Conservation (phyloP, 2,113 vertebrate species). For the Chinchilla lanigera region DNA sequence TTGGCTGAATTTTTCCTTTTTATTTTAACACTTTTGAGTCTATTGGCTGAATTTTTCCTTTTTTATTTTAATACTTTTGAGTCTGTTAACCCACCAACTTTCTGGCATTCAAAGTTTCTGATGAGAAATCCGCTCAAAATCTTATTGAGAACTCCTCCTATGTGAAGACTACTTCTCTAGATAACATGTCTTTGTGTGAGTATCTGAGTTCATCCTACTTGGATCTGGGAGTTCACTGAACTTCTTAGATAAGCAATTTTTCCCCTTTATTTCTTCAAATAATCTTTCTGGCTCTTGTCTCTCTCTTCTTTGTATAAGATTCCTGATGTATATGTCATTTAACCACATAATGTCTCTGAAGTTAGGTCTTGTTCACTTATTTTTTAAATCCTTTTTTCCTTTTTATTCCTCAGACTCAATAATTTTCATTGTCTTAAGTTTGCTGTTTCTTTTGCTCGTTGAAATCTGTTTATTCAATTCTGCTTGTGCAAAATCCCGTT, state of each 20-base stretch:
- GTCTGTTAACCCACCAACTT: neutral
- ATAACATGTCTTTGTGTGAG: neutral
- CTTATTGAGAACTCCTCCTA: neutral
- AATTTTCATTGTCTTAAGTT: neutral
- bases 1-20: neutral
- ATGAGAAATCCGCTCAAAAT: neutral
- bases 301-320: neutral
- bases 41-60: neutral
- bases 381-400: neutral
- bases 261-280: neutral
- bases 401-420: neutral
- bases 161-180: neutral
- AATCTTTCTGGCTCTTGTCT: neutral
- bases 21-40: too few species aligned
- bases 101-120: neutral
- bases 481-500: neutral
- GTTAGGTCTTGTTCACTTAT: neutral
- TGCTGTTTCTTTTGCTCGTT: neutral
- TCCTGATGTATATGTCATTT: neutral
- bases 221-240: neutral
- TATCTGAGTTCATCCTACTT: slow-evolving; percentile 21
- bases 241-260: neutral
- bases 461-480: neutral
- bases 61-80: neutral
- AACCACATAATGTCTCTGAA: neutral